Evolutionary conservation across 2,797 vertebrate genomes (phyloP).

Genomic region (Lepilemur septentrionalis): DNA sequence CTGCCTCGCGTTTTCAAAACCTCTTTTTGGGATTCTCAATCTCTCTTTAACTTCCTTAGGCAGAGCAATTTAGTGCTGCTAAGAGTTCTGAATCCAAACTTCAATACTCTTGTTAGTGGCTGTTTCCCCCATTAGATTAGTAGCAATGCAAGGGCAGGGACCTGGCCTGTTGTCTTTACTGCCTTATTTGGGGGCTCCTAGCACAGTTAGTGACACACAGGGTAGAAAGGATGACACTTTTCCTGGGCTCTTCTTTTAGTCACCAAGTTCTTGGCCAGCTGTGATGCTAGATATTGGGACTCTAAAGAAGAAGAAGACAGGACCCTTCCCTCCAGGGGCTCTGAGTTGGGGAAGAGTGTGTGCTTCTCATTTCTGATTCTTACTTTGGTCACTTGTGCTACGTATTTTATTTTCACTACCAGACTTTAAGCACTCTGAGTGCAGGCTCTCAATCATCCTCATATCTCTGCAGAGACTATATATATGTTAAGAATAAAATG

Average conservation of each 20-base stretch:
- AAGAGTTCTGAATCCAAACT: constrained; percentile 3
- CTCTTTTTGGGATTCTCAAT: background rate
- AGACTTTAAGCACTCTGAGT: background rate
- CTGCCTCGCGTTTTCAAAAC: background rate
- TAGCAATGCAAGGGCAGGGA: background rate
- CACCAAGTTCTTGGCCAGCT: background rate
- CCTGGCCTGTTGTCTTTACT: background rate
- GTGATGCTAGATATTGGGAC: background rate
- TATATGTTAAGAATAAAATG: background rate
- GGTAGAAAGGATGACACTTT: background rate
- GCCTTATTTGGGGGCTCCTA: background rate
- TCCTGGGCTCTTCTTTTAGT: background rate
- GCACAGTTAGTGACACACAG: background rate
- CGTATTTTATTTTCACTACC: background rate
- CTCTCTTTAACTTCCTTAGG: background rate
- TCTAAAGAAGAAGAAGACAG: background rate
- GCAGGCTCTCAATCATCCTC: background rate
- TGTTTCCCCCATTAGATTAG: background rate
- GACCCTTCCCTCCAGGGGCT: background rate
- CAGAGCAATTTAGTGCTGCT: background rate
- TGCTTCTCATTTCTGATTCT: background rate
- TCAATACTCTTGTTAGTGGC: background rate
- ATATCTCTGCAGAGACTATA: background rate
- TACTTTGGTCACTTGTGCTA: background rate
- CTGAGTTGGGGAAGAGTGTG: background rate